A percentile compares a stretch with the other conserved stretches of the same genome.
phyloP scores from a whole-genome alignment of 2,888 invertebrate genomes.

The Operophtera brumata region DNA sequence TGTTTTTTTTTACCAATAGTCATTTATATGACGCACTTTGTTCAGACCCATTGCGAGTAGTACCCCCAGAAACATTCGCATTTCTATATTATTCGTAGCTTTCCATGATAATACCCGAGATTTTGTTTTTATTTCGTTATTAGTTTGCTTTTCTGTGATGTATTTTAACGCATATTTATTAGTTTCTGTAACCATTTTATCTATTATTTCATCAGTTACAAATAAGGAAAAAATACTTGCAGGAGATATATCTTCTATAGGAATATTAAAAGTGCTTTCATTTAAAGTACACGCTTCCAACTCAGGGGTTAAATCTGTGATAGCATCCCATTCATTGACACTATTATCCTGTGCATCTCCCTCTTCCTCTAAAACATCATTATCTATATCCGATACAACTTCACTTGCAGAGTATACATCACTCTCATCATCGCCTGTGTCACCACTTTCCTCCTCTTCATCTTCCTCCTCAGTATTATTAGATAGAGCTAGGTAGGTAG shows the following conservation, averaged over 20 bases:
- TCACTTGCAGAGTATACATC: constrained; percentile 18
- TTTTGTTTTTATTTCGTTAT: constrained; percentile 14
- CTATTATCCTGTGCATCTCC: background rate
- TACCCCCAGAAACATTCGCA: constrained; percentile 21
- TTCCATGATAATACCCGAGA: constrained; percentile 21
- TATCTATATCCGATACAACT: constrained; percentile 26
- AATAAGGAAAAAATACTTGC: constrained; percentile 14
- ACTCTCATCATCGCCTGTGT: no score
- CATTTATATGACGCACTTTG: constrained; percentile 25
- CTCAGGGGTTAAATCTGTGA: constrained; percentile 18
- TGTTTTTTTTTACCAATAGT: constrained; percentile 33
- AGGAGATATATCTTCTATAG: constrained; percentile 20
- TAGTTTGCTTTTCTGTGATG: constrained; percentile 10
- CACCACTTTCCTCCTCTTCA: no score
- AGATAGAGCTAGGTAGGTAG: no score
- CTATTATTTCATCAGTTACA: constrained; percentile 15
- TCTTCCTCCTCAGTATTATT: no score
- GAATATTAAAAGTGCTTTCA: constrained; percentile 25
- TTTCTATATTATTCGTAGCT: constrained; percentile 21
- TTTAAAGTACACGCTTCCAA: constrained; percentile 23
- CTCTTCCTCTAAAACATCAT: constrained; percentile 18
- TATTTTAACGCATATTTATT: constrained; percentile 17
- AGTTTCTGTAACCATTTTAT: constrained; percentile 13
- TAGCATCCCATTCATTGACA: no score
- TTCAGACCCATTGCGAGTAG: constrained; percentile 25